Evolutionary conservation across 2,888 invertebrate genomes (phyloP).

Genomic region (Drosophila mercatorum): DNA sequence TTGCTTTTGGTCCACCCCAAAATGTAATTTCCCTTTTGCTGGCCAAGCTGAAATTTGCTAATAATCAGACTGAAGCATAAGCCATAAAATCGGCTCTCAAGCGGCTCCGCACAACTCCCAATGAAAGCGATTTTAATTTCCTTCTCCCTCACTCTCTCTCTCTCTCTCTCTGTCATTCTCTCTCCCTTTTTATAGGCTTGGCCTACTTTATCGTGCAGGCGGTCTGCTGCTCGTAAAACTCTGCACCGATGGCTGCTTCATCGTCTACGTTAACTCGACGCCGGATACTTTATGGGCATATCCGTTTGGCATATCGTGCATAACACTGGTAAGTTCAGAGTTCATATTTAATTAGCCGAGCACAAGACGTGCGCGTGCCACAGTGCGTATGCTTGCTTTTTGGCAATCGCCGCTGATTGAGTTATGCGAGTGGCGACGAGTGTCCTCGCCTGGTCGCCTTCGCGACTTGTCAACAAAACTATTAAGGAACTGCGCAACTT

Average conservation of each 20-base stretch:
- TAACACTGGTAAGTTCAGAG: slow-evolving; percentile 86
- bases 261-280: slow-evolving; percentile 88
- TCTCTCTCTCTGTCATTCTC: too few relatives aligned
- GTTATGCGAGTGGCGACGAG: slow-evolving; percentile 20
- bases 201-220: slow-evolving; percentile 87
- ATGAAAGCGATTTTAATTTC: slow-evolving; percentile 50
- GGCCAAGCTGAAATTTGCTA: slow-evolving; percentile 42
- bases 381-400: slow-evolving; percentile 9
- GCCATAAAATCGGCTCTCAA: slow-evolving; percentile 32
- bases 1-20: slow-evolving; percentile 14
- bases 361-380: slow-evolving; percentile 13
- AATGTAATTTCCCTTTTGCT: slow-evolving; percentile 57
- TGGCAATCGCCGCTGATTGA: slow-evolving; percentile 22
- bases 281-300: slow-evolving; percentile 87
- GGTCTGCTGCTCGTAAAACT: slow-evolving; percentile 87
- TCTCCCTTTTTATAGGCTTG: slow-evolving; percentile 85
- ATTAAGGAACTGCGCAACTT: slow-evolving; percentile 41
- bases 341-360: slow-evolving; percentile 38
- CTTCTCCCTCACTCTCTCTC: slow-evolving; percentile 13
- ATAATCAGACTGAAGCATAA: slow-evolving; percentile 31
- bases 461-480: slow-evolving; percentile 55
- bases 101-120: slow-evolving; percentile 16
- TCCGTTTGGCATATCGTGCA: slow-evolving; percentile 86
- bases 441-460: background rate
- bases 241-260: slow-evolving; percentile 87